phyloP scores from a whole-genome alignment of 2,113 vertebrate species.

The Scalopus aquaticus region DNA sequence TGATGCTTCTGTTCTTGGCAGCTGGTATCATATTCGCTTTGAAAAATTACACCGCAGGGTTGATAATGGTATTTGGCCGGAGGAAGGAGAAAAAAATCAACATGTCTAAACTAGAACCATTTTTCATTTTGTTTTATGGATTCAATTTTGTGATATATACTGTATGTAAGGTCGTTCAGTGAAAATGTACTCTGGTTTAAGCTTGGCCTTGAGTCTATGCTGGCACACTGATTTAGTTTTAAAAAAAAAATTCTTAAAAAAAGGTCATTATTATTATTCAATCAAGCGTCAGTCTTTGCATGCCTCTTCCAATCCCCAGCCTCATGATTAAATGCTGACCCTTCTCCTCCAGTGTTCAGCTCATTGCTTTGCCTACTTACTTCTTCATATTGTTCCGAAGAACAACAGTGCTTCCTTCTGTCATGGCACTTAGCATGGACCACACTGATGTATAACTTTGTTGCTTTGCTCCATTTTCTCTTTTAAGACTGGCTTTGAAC shows the following conservation, averaged over 20 bases:
- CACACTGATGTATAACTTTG: not conserved
- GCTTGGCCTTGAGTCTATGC: constrained; percentile 61
- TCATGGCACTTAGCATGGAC: not conserved
- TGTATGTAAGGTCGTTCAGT: constrained; percentile 24
- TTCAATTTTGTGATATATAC: constrained; percentile 50
- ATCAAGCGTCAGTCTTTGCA: not conserved
- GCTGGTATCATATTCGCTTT: constrained; percentile 53
- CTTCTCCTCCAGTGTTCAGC: not conserved
- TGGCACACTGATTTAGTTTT: constrained; percentile 36
- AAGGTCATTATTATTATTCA: not conserved
- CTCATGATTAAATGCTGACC: not conserved
- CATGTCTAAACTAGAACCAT: constrained; percentile 2
- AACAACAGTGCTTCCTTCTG: not conserved
- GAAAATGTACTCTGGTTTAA: constrained; percentile 56
- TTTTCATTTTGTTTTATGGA: constrained; percentile 75
- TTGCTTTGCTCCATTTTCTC: not conserved
- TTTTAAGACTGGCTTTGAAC: not conserved
- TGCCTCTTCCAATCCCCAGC: not conserved
- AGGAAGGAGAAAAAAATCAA: constrained; percentile 14
- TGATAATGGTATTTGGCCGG: constrained; percentile 69
- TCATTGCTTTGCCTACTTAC: not conserved
- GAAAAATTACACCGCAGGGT: constrained; percentile 51
- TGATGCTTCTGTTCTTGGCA: constrained; percentile 72
- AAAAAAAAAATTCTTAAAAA: not conserved
- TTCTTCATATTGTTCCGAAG: not conserved